Evolutionary conservation across 2,113 vertebrate genomes (phyloP).

Genomic region (Amblyornis subalaris): DNA sequence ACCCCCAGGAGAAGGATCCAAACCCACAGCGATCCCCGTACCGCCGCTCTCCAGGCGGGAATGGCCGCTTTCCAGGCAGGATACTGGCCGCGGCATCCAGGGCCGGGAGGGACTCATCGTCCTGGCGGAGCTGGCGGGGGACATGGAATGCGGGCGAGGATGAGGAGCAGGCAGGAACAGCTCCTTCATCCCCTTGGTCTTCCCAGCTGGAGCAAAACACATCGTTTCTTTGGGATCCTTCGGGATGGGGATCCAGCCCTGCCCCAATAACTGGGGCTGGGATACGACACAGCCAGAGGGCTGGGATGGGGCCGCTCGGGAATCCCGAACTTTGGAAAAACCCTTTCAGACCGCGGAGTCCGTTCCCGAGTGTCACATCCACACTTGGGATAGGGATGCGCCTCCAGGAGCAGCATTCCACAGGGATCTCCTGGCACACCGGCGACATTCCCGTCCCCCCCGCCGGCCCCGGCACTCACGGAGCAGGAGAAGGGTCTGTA

Average conservation of each 20-base stretch:
- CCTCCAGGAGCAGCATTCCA: background rate
- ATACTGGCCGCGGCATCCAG: background rate
- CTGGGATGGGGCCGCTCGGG: background rate
- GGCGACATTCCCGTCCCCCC: fast-evolving
- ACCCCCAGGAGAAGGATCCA: background rate
- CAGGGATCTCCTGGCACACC: background rate
- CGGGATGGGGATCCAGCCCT: background rate
- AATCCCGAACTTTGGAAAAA: background rate
- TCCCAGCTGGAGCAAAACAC: background rate
- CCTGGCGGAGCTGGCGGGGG: background rate
- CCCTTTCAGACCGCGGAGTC: background rate
- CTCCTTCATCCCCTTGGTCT: background rate
- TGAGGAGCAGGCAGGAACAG: background rate
- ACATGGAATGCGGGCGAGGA: background rate
- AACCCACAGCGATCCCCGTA: fast-evolving
- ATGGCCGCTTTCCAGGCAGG: background rate
- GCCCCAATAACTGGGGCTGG: background rate
- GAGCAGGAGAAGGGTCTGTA: conserved; percentile 51
- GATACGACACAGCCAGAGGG: background rate
- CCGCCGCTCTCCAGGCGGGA: fast-evolving
- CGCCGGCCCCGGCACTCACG: background rate
- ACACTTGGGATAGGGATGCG: background rate
- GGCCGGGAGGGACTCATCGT: fast-evolving
- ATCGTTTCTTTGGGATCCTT: background rate
- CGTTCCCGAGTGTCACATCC: background rate